Evolutionary conservation across 2,113 vertebrate species (phyloP).

Genomic region (Hypomesus transpacificus): DNA sequence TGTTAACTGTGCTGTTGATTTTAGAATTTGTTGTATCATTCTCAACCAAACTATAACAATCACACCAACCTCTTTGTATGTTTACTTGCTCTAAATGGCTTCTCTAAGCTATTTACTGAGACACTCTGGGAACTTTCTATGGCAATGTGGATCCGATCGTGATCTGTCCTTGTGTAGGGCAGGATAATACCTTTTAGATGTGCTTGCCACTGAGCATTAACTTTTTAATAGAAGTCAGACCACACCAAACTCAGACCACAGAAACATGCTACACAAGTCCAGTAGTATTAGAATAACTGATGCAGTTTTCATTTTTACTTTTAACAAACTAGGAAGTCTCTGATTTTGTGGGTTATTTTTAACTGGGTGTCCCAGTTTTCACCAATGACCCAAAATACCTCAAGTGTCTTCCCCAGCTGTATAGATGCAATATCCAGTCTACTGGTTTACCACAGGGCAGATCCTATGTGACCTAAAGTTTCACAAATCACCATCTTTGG

Average conservation of each 20-base stretch:
- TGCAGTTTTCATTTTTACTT: slow-evolving; percentile 1
- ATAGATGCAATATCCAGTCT: slow-evolving; percentile 31
- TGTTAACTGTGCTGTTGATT: background rate
- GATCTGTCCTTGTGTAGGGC: background rate
- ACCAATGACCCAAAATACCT: slow-evolving; percentile 7
- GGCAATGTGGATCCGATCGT: background rate
- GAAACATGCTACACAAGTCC: background rate
- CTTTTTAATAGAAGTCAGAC: background rate
- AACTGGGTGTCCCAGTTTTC: background rate
- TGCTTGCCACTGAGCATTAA: background rate
- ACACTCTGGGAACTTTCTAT: background rate
- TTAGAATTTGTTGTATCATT: background rate
- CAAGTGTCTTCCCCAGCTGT: slow-evolving; percentile 42
- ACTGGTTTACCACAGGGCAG: slow-evolving; percentile 22
- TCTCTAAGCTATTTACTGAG: background rate
- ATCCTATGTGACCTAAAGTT: slow-evolving; percentile 5
- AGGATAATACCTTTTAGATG: too few relatives aligned
- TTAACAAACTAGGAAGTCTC: slow-evolving; percentile 11
- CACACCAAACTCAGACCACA: slow-evolving; percentile 3
- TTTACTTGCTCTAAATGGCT: background rate
- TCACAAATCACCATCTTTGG: slow-evolving; percentile 1
- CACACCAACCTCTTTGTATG: background rate
- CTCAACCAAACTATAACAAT: background rate
- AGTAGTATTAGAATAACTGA: background rate
- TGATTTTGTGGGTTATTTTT: background rate